Percentiles rank a stretch among this genome's conserved stretches.
These are phyloP conservation scores for Silurus glanis DNA, from an alignment of 2,113 vertebrate species.

Conservation along the genomic window DNA sequence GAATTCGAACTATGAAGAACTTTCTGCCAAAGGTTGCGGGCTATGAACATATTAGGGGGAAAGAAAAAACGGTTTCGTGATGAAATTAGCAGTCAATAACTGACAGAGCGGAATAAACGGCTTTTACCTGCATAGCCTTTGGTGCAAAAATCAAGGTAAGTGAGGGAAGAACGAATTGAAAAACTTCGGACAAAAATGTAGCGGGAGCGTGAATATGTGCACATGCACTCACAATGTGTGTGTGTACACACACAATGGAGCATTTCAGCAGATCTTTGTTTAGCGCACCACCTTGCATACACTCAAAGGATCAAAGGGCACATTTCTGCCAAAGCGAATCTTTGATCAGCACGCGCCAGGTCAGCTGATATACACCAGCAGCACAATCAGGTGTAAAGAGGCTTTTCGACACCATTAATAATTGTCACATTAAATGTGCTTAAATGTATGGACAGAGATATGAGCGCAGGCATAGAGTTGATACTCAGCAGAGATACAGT, in stretches of 20 bases:
- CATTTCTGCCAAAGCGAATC: constrained; percentile 16
- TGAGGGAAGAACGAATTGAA: neutral
- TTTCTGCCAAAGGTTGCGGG: neutral
- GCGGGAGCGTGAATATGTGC: neutral
- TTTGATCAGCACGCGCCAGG: constrained; percentile 28
- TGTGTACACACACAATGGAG: neutral
- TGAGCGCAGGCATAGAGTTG: neutral
- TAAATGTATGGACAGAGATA: neutral
- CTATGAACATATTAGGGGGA: neutral
- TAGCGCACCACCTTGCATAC: constrained; percentile 22
- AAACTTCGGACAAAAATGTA: neutral
- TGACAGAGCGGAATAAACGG: neutral
- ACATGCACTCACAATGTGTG: neutral
- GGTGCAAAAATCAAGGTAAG: neutral
- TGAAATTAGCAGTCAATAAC: neutral
- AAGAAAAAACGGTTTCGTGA: neutral
- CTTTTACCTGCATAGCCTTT: neutral
- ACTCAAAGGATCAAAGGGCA: constrained; percentile 28
- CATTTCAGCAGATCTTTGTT: constrained; percentile 30
- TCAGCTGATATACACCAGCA: constrained; percentile 6
- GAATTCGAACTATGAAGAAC: constrained; percentile 21
- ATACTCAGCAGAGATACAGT: neutral
- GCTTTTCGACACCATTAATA: neutral
- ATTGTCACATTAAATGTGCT: too few species aligned
- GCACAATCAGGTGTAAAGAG: neutral